phyloP scores from a whole-genome alignment of 2,113 vertebrate species.

The Pithys albifrons region DNA sequence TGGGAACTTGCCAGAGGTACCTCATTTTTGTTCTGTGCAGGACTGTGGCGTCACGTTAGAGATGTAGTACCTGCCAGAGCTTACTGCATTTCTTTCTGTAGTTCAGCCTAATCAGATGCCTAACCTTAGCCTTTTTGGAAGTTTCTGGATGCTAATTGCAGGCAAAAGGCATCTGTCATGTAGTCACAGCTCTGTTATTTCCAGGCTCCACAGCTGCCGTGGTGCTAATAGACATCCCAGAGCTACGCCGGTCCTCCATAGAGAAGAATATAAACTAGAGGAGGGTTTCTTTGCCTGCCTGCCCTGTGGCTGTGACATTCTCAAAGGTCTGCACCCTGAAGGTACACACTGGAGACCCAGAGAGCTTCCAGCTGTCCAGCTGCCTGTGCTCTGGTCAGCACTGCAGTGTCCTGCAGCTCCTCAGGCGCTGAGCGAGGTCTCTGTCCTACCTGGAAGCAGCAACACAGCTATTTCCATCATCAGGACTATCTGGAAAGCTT shows the following conservation, averaged over 20 bases:
- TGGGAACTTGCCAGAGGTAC: background rate
- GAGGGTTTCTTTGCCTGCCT: background rate
- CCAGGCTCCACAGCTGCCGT: background rate
- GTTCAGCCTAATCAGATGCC: background rate
- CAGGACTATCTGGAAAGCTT: background rate
- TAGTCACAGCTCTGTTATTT: background rate
- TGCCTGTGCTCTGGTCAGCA: background rate
- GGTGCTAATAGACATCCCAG: background rate
- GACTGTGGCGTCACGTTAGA: rapidly evolving
- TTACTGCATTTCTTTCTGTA: background rate
- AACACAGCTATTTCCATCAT: background rate
- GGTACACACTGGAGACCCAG: background rate
- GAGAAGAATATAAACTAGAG: background rate
- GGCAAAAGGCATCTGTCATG: background rate
- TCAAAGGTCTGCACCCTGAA: background rate
- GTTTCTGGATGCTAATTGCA: background rate
- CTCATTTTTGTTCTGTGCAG: background rate
- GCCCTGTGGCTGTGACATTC: background rate
- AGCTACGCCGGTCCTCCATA: background rate
- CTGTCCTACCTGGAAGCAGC: background rate
- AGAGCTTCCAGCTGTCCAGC: background rate
- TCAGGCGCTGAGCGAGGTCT: background rate
- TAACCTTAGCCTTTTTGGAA: background rate
- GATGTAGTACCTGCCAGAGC: background rate
- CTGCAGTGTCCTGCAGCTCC: background rate